Base-by-base conservation (phyloP, 2,888 invertebrate species). In the Pachymerium ferrugineum region DNA sequence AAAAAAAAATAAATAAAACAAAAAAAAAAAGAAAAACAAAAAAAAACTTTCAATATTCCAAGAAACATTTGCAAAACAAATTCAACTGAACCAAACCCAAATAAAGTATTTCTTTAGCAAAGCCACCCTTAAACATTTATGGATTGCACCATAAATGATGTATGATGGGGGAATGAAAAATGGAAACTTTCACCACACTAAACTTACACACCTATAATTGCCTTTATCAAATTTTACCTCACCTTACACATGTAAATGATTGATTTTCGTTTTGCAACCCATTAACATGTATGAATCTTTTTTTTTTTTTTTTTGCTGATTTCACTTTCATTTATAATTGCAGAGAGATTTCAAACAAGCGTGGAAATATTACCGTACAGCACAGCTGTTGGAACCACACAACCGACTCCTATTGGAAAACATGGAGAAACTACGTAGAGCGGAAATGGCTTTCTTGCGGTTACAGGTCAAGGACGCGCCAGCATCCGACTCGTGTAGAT, bases 391-490 rank as follows among this genome's bases (percentile, higher is more conserved):
- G 74, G 78, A 78, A n/a, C 78, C 78, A 4, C 75, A 75, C 30
- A 78, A 78, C 75, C 62, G 75, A 42, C 72, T 78, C 8, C 76
- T 78, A n/a, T 76, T 76, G 73, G 78, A 77, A 74, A 78, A 78
- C 74, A 78, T 78, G 77, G 77, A 78, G 42, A 78, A 78, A 73
- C 74, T 78, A n/a, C 75, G 73, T 8, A 74, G 74, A 70, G 76
- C 77, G 19, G 74, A 75, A 67, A 47, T 75, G 31, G 76, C 76
- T 29, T 31, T 73, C n/a, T 19, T 74, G 38, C 62, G 71, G 19
- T 62, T 74, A 30, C 62, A 68, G 16, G 42, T 71, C 14, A 38
- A 25, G 19, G 47, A 68, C 28, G 62, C 62, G 12, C 54, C 72
- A 19, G 74, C 73, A 19, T 28, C 74, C 25, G 75, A 75, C 33